Percentiles rank a stretch among this genome's conserved stretches.
phyloP scores from a whole-genome alignment of 1,140 invertebrate genomes.

The Grapholita molesta region DNA sequence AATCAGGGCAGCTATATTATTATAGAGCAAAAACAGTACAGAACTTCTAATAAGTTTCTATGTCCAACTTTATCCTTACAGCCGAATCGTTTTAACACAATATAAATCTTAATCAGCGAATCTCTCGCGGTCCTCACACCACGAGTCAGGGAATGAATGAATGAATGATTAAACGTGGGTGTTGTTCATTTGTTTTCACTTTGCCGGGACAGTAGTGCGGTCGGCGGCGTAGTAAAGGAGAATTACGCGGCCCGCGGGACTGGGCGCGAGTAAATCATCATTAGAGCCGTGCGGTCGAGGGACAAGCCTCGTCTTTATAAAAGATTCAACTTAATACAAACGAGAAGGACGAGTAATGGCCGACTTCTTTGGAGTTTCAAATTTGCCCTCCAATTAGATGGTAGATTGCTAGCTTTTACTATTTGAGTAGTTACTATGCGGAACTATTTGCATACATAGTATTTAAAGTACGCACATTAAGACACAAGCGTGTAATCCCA shows the following conservation, averaged over 20 bases:
- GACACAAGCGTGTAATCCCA: too few relatives aligned
- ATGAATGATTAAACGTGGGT: constrained; percentile 69
- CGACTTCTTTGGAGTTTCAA: constrained; percentile 19
- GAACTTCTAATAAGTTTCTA: background rate
- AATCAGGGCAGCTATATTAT: too few relatives aligned
- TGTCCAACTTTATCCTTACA: background rate
- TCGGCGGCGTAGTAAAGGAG: constrained; percentile 54
- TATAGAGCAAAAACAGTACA: background rate
- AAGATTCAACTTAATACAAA: constrained; percentile 71
- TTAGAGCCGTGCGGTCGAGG: constrained; percentile 51
- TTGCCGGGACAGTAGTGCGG: constrained; percentile 54
- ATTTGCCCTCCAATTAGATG: constrained; percentile 7
- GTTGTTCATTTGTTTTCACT: constrained; percentile 69
- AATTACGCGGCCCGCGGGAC: constrained; percentile 67
- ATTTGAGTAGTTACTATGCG: constrained; percentile 21
- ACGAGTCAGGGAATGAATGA: constrained; percentile 33
- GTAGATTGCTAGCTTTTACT: background rate
- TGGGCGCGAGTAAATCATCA: constrained; percentile 64
- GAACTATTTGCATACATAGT: background rate
- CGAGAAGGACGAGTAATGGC: constrained; percentile 51
- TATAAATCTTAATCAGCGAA: constrained; percentile 68
- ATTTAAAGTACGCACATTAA: too few relatives aligned
- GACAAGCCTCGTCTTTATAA: constrained; percentile 65
- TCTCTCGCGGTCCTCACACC: constrained; percentile 34
- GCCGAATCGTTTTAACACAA: constrained; percentile 5